phyloP scores from a whole-genome alignment of 2,113 vertebrate genomes.

The Zapus hudsonius region DNA sequence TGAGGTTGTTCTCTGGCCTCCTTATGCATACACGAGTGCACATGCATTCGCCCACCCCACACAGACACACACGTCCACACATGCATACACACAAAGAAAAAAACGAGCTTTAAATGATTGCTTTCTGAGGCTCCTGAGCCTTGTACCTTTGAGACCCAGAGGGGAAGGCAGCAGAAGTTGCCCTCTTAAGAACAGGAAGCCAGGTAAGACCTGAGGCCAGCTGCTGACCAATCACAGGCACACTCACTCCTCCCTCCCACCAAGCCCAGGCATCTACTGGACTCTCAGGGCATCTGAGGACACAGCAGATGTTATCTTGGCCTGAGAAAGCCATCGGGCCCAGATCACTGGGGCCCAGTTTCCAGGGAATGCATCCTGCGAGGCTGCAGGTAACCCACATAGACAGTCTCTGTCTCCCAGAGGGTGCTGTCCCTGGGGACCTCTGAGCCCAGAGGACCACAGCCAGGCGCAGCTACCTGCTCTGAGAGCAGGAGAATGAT shows the following conservation, averaged over 20 bases:
- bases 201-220: neutral
- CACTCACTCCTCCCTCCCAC: neutral
- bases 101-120: neutral
- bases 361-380: constrained; percentile 59
- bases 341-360: constrained; percentile 66
- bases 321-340: constrained; percentile 18
- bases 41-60: too few relatives aligned
- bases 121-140: neutral
- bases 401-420: neutral
- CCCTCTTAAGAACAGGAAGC: neutral
- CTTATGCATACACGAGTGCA: too few relatives aligned
- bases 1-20: too few relatives aligned
- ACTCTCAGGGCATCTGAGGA: constrained; percentile 68
- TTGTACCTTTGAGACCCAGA: neutral
- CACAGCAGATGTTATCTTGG: constrained; percentile 57
- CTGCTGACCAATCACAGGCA: neutral
- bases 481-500: neutral
- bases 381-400: constrained; percentile 69
- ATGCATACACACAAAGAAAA: too few relatives aligned
- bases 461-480: neutral
- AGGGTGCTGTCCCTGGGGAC: neutral
- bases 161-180: neutral
- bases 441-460: neutral
- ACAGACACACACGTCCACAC: too few relatives aligned
- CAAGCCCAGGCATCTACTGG: neutral